Evolutionary conservation across 2,113 vertebrate genomes (phyloP), one percentile per base, ranked within the genome.

Genomic region (Alligator sinensis): DNA sequence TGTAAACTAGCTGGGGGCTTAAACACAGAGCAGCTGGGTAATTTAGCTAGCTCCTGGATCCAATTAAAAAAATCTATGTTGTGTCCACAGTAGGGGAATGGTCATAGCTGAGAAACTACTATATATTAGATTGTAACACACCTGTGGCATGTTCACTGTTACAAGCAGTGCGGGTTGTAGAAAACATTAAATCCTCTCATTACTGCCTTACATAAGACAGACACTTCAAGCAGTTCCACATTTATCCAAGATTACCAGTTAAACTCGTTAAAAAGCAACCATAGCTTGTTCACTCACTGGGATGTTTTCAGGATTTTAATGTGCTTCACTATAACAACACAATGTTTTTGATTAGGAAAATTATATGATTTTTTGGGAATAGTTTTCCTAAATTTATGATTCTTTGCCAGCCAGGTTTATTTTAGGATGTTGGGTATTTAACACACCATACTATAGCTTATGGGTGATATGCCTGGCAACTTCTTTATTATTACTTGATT

Each of bases 41-140:
- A 98, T 98, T 98, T 97, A 97, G 96, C 96, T 96, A 97, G 93
- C 98, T 98, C 97, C 97, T 98, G 98, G 96, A 98, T 98, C 97
- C 97, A 97, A 97, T 98, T 98, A 96, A 97, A 95, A 96, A 95
- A 96, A 97, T 97, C 95, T 97, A 93, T 97, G 97, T 97, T 93
- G 90, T 96, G 96, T 89, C 98, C 97, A 96, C 96, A 96, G 97
- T 94, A 84, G 97, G 97, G 88, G 95, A 94, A 96, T 94, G 95
- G 96, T 96, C 95, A 95, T 92, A 70, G 96, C 91, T 91, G 94
- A 94, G 95, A 84, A 95, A 87, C 83, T 89, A 11, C 84, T 92
- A 11, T 59, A 47, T 72, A n/a, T 78, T 91, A 62, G 86, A 86
- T n/a, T 84, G 96, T 55, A 55, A 85, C 96, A 96, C 97, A 98